Conservation (phyloP, 2,113 vertebrate species). For the Ornithorhynchus anatinus region DNA sequence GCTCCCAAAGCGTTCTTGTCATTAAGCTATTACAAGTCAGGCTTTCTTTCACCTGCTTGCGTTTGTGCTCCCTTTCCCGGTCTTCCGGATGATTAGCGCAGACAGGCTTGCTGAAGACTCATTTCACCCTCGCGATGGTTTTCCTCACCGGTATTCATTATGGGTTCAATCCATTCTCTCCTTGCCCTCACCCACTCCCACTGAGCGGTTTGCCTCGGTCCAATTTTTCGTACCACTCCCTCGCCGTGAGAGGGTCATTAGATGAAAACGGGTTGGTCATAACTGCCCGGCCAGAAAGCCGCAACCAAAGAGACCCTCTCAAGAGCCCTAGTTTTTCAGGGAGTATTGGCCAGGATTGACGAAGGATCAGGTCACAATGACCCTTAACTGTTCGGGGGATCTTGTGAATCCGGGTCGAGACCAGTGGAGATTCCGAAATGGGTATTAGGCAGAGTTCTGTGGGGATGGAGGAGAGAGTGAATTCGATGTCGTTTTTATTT, state of each 20-base stretch:
- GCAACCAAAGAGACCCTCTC: slow-evolving; percentile 31
- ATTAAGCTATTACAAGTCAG: slow-evolving; percentile 75
- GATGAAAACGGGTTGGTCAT: slow-evolving; percentile 46
- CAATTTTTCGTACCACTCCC: slow-evolving; percentile 20
- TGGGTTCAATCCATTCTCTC: slow-evolving; percentile 35
- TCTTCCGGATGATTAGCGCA: slow-evolving; percentile 52
- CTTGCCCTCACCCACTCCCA: neutral
- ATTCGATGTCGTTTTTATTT: slow-evolving; percentile 7
- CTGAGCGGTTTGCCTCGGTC: neutral
- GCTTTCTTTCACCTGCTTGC: slow-evolving; percentile 52
- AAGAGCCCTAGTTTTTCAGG: slow-evolving; percentile 11
- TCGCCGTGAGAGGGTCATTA: slow-evolving; percentile 50
- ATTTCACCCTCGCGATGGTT: slow-evolving; percentile 19
- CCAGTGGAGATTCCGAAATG: slow-evolving; percentile 32
- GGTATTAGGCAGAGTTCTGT: slow-evolving; percentile 9
- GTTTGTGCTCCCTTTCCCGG: slow-evolving; percentile 46
- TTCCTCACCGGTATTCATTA: slow-evolving; percentile 23
- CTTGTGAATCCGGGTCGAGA: too few relatives aligned
- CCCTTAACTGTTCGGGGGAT: too few relatives aligned
- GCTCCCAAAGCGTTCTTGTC: slow-evolving; percentile 69
- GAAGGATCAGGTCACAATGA: too few relatives aligned
- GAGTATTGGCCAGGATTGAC: slow-evolving; percentile 37
- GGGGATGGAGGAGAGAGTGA: too few relatives aligned
- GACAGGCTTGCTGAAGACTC: slow-evolving; percentile 49
- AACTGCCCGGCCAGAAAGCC: slow-evolving; percentile 45